A percentile compares a stretch with the other conserved stretches of the same genome.
Conservation (phyloP, 2,888 invertebrate genomes). For the Furcula furcula region DNA sequence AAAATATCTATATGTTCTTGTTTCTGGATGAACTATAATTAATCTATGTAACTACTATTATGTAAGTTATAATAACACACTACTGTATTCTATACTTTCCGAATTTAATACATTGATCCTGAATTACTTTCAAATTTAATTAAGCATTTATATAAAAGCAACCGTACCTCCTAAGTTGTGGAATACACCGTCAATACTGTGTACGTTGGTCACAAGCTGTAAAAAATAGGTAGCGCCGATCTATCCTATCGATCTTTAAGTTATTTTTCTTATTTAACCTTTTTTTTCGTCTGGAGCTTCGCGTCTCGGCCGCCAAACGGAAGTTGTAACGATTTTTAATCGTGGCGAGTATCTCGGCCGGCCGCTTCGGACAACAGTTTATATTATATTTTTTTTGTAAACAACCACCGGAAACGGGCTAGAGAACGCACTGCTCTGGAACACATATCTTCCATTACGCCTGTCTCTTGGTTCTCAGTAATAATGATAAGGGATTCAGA, state of each 20-base stretch:
- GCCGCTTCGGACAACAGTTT: constrained; percentile 67
- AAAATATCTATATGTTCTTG: no score
- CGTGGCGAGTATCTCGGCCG: constrained; percentile 74
- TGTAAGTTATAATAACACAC: no score
- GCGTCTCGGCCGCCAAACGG: constrained; percentile 70
- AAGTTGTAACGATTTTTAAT: constrained; percentile 82
- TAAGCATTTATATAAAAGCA: constrained; percentile 3
- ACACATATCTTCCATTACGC: constrained; percentile 78
- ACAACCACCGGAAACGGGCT: constrained; percentile 76
- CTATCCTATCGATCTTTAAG: constrained; percentile 77
- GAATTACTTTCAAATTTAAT: not conserved
- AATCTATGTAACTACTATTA: no score
- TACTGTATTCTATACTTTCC: no score
- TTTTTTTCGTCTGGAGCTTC: constrained; percentile 75
- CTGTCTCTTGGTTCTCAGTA: constrained; percentile 63
- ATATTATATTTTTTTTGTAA: constrained; percentile 72
- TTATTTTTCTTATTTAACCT: constrained; percentile 78
- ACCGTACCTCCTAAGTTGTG: constrained; percentile 5
- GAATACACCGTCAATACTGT: no score
- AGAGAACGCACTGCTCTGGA: constrained; percentile 66
- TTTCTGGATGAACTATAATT: no score
- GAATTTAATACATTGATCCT: no score
- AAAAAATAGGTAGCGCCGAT: constrained; percentile 79
- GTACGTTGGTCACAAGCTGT: constrained; percentile 49
- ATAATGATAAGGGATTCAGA: constrained; percentile 65